Evolutionary conservation across 2,797 vertebrate genomes (phyloP), one percentile per base, ranked within the genome.

Genomic region (Tinamus major): DNA sequence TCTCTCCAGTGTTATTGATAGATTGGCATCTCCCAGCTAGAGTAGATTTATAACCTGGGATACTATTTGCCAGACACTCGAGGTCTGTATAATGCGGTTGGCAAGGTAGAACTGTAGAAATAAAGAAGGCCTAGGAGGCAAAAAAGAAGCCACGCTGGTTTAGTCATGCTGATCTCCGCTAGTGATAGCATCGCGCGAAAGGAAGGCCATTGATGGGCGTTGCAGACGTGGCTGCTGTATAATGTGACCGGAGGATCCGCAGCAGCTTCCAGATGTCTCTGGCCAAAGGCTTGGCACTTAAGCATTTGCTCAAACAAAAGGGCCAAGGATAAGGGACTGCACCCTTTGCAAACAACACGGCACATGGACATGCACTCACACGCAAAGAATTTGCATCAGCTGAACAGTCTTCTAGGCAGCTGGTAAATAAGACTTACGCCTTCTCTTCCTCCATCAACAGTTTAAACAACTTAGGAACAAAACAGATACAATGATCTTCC

Each of bases 291-390:
- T 95, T 94, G 94, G 92, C 91, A 88, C 89, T 96, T 84, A 93
- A 93, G 56, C 87, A 90, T 90, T 94, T 91, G 33, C 88, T 94
- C 87, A 93, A 96, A 96, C 91, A 96, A 96, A 95, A 94, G 93
- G 92, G 92, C 93, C 92, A 92, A 92, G 92, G 92, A 95, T 93
- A 94, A 95, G 94, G 95, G 89, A 92, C 95, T 96, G 92, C 93
- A 90, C 93, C 92, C 89, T 95, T 95, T 77, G 88, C 94, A 96
- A 96, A 95, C 93, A 96, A 27, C 85, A 31, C 39, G 0, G 87
- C 89, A 82, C 93, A 96, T 24, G 94, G 92, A 95, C 95, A 42
- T 96, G 94, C 80, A 90, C 93, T 95, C 93, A 91, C 94, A 94
- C 75, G 95, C 92, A 95, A 95, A 93, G 96, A 96, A 94, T 96